phyloP scores from a whole-genome alignment of 2,797 vertebrate species.

The Crocodylus rhombifer region DNA sequence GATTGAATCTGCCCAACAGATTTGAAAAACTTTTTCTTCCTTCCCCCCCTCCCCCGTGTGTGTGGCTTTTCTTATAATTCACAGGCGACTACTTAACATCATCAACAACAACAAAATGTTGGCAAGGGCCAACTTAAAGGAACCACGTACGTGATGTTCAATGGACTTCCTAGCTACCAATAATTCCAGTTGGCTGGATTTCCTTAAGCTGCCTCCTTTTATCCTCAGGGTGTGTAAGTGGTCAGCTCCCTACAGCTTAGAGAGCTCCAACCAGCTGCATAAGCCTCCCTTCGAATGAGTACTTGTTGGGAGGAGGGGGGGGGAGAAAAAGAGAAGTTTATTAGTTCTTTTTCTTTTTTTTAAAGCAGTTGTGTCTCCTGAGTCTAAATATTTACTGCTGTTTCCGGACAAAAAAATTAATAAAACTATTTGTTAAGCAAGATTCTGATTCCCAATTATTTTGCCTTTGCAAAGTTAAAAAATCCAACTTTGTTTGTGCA shows the following conservation, averaged over 20 bases:
- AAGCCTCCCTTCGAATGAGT: accelerated
- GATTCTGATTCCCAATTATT: constrained; percentile 50
- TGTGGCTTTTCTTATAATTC: background rate
- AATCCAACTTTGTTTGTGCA: constrained; percentile 67
- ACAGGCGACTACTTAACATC: constrained; percentile 7
- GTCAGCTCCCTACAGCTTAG: background rate
- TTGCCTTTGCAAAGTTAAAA: constrained; percentile 51
- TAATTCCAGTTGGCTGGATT: constrained; percentile 59
- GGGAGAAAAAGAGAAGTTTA: background rate
- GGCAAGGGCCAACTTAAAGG: constrained; percentile 21
- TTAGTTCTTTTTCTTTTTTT: constrained; percentile 5
- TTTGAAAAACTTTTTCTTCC: background rate
- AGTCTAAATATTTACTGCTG: constrained; percentile 61
- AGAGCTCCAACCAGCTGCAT: constrained; percentile 31
- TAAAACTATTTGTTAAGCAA: background rate
- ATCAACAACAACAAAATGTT: background rate
- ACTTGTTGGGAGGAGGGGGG: background rate
- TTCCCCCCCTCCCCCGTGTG: background rate
- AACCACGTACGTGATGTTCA: background rate
- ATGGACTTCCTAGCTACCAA: constrained; percentile 36
- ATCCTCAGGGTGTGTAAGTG: background rate
- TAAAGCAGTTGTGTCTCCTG: constrained; percentile 14
- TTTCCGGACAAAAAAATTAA: constrained; percentile 49
- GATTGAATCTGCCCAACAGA: background rate
- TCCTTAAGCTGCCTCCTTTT: constrained; percentile 30